A percentile compares a stretch with the other conserved stretches of the same genome.
Conservation (phyloP, 2,113 vertebrate genomes). For the Cariama cristata region DNA sequence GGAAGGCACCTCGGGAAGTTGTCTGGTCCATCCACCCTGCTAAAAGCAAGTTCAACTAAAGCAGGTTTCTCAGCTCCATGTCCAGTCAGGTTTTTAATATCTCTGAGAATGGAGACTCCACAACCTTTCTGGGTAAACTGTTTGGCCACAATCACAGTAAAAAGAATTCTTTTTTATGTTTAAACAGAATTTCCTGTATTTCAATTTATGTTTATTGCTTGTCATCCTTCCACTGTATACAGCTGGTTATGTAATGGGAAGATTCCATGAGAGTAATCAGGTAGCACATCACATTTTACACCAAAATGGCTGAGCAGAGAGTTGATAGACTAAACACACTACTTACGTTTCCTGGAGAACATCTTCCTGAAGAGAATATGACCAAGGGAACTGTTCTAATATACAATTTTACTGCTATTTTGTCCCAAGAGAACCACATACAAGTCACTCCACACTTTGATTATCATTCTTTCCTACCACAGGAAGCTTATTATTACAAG, state of each 20-base stretch:
- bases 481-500: neutral
- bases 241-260: neutral
- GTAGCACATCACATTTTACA: neutral
- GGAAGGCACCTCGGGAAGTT: neutral
- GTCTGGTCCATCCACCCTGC: neutral
- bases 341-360: slow-evolving; percentile 3
- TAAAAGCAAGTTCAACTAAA: neutral
- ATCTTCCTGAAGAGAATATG: neutral
- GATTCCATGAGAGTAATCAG: neutral
- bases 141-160: neutral
- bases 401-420: neutral
- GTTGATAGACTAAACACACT: neutral
- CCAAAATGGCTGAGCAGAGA: neutral
- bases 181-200: neutral
- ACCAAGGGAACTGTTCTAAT: neutral
- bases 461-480: neutral
- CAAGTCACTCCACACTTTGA: neutral
- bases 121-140: neutral
- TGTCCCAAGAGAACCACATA: neutral
- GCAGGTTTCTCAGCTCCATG: neutral
- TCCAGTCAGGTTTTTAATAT: neutral
- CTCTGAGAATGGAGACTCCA: neutral
- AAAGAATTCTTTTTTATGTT: neutral
- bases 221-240: neutral
- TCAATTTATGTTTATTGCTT: neutral